phyloP scores from a whole-genome alignment of 2,113 vertebrate species.

The Tretioscincus oriximinensis region DNA sequence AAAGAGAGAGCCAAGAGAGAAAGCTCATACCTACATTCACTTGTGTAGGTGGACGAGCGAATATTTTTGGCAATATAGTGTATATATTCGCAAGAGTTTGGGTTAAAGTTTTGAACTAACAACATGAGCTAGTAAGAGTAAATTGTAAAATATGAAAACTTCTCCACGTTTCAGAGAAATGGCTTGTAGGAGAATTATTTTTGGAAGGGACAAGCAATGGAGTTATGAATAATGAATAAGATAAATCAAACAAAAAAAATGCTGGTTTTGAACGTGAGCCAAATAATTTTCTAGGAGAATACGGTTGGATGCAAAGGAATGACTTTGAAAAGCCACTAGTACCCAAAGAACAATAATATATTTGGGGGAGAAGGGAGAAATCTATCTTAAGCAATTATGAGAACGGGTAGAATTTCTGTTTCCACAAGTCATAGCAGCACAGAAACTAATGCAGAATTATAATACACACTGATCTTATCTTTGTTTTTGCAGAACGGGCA shows the following conservation, averaged over 20 bases:
- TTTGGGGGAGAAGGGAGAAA: not conserved
- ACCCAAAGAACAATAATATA: not conserved
- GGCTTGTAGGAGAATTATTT: not conserved
- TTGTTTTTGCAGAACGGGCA: not conserved
- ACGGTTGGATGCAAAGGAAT: not conserved
- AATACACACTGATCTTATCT: not conserved
- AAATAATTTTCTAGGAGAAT: not conserved
- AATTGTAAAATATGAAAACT: not conserved
- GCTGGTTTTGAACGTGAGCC: not conserved
- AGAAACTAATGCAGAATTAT: not conserved
- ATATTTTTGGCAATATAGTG: too few relatives aligned
- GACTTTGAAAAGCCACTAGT: not conserved
- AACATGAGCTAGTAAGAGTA: not conserved
- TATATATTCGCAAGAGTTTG: not conserved
- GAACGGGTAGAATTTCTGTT: not conserved
- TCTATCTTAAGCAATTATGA: not conserved
- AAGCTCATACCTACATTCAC: too few relatives aligned
- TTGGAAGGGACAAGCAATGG: not conserved
- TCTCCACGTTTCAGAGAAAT: not conserved
- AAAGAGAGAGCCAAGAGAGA: too few relatives aligned
- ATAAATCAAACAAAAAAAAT: not conserved
- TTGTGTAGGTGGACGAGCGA: too few relatives aligned
- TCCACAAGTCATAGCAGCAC: not conserved
- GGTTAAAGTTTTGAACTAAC: not conserved
- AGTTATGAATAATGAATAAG: not conserved